These are phyloP conservation scores for Pachypanchax playfairii DNA, from an alignment of 2,113 vertebrate species.

Conservation along the genomic window DNA sequence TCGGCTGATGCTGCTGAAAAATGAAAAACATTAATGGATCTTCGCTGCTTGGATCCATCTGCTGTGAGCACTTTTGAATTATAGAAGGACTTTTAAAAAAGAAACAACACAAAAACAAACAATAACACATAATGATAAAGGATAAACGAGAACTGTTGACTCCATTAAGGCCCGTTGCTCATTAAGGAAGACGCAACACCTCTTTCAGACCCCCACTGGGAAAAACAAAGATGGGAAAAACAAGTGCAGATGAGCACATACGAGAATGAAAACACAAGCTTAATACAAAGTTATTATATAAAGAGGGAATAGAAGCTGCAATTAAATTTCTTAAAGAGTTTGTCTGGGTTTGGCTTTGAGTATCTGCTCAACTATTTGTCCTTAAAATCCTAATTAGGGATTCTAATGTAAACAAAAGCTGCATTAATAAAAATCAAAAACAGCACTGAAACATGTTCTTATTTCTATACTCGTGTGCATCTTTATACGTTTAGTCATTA, in stretches of 20 bases:
- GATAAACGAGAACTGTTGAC: slow-evolving; percentile 26
- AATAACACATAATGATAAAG: slow-evolving; percentile 31
- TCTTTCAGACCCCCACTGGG: slow-evolving; percentile 14
- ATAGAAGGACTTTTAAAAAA: slow-evolving; percentile 18
- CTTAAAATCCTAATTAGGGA: neutral
- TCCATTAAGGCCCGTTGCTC: slow-evolving; percentile 42
- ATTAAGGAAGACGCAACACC: slow-evolving; percentile 45
- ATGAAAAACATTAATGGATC: slow-evolving; percentile 65
- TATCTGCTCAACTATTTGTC: neutral
- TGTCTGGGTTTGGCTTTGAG: neutral
- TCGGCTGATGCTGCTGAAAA: slow-evolving; percentile 65
- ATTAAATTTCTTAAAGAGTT: slow-evolving; percentile 15
- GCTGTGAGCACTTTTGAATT: slow-evolving; percentile 11
- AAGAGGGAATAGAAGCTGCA: slow-evolving; percentile 13
- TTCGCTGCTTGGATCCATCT: slow-evolving; percentile 31
- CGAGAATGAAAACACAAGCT: slow-evolving; percentile 21
- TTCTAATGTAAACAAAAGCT: neutral
- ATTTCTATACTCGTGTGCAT: too few relatives aligned
- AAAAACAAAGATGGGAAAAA: slow-evolving; percentile 14
- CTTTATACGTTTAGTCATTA: too few relatives aligned
- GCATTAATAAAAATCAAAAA: too few relatives aligned
- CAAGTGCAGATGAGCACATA: neutral
- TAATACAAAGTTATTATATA: slow-evolving; percentile 16
- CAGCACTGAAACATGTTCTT: too few relatives aligned
- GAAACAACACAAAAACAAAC: slow-evolving; percentile 29